Conservation (phyloP, 2,113 vertebrate genomes). For the Nothobranchius furzeri region DNA sequence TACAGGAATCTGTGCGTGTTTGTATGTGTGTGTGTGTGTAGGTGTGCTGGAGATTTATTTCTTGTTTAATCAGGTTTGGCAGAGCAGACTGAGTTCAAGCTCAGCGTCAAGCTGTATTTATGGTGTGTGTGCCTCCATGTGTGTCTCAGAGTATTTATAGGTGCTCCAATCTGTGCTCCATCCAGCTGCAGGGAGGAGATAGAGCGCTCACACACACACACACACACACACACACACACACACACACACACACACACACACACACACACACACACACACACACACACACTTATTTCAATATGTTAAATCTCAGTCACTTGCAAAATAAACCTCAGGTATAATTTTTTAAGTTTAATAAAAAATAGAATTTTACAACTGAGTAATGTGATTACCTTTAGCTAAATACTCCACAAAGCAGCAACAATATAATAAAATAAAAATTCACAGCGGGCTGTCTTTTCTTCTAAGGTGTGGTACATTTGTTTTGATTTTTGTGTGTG, state of each 20-base stretch:
- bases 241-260: conserved; percentile 10
- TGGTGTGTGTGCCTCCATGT: conserved; percentile 41
- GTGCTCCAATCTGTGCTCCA: conserved; percentile 63
- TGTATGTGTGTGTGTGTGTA: conserved; percentile 15
- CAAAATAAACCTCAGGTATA: no score
- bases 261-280: neutral
- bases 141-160: conserved; percentile 64
- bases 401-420: no score
- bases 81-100: conserved; percentile 57
- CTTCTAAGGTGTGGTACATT: no score
- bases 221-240: conserved; percentile 17
- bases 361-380: no score
- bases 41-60: conserved; percentile 65
- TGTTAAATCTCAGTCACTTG: no score
- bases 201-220: conserved; percentile 52
- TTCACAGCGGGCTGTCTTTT: no score
- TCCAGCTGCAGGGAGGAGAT: conserved; percentile 71
- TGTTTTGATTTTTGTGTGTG: no score
- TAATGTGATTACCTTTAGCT: no score
- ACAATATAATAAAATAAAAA: no score
- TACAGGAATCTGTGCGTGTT: conserved; percentile 12
- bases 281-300: neutral
- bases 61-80: conserved; percentile 70
- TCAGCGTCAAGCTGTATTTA: conserved; percentile 67
- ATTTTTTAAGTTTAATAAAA: no score